Conservation (phyloP, 2,797 vertebrate species). For the Syncerus caffer region DNA sequence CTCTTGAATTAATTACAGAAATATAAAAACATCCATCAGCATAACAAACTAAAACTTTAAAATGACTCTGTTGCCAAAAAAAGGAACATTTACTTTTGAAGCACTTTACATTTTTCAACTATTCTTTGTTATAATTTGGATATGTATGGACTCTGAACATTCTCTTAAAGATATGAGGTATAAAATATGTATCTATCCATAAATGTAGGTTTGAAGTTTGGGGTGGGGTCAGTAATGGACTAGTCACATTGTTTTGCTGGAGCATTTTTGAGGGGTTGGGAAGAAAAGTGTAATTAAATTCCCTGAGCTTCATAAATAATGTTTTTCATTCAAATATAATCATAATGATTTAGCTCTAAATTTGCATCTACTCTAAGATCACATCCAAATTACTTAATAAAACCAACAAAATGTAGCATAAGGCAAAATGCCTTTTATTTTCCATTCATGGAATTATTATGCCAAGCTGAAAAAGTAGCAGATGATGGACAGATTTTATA, state of each 20-base stretch:
- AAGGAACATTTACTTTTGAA: not conserved
- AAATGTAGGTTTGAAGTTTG: not conserved
- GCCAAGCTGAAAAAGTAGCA: not conserved
- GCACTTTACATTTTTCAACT: not conserved
- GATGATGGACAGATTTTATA: not conserved
- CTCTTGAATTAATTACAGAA: not conserved
- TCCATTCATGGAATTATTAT: not conserved
- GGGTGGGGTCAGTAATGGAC: not conserved
- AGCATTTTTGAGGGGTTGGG: not conserved
- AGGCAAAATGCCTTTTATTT: not conserved
- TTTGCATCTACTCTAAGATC: not conserved
- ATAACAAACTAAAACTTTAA: not conserved
- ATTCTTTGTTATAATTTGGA: not conserved
- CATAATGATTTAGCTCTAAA: not conserved
- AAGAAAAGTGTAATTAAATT: not conserved
- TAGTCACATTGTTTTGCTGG: not conserved
- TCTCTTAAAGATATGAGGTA: not conserved
- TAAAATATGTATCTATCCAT: not conserved
- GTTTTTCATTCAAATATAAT: not conserved
- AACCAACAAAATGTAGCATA: not conserved
- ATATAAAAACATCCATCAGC: not conserved
- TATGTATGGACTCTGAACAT: not conserved
- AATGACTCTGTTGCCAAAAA: not conserved
- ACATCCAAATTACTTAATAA: not conserved
- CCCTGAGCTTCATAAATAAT: not conserved